phyloP scores from a whole-genome alignment of 2,113 vertebrate species.

The Rafetus swinhoei region DNA sequence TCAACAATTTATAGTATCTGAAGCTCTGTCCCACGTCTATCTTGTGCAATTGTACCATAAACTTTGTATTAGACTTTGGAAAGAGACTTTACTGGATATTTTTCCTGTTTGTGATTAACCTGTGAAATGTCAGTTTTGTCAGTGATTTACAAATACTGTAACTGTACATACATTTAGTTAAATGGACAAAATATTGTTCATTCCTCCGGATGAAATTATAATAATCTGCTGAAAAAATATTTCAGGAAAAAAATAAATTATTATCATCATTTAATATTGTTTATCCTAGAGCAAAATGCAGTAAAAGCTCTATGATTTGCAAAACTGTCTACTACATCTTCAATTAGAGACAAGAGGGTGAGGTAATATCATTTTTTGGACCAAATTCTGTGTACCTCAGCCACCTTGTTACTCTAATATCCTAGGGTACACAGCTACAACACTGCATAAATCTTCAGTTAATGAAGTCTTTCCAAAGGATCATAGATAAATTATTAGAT shows the following conservation, averaged over 20 bases:
- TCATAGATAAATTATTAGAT: background rate
- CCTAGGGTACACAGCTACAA: background rate
- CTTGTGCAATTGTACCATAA: background rate
- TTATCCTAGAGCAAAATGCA: background rate
- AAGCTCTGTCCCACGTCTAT: background rate
- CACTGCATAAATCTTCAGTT: background rate
- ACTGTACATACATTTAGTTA: background rate
- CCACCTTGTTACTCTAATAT: background rate
- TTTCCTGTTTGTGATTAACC: background rate
- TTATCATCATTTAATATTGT: background rate
- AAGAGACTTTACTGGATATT: background rate
- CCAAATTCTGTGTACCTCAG: background rate
- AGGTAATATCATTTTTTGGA: background rate
- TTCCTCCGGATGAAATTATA: background rate
- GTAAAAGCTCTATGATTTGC: background rate
- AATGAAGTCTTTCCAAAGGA: background rate
- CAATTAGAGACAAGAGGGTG: background rate
- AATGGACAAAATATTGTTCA: background rate
- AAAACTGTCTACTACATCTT: background rate
- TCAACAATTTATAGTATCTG: background rate
- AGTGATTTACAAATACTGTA: background rate
- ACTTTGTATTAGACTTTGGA: fast-evolving
- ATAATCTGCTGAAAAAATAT: background rate
- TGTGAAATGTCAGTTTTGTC: background rate
- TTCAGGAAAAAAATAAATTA: background rate